Evolutionary conservation across 2,888 invertebrate species (phyloP).

Genomic region (Drosophila tanythrix): DNA sequence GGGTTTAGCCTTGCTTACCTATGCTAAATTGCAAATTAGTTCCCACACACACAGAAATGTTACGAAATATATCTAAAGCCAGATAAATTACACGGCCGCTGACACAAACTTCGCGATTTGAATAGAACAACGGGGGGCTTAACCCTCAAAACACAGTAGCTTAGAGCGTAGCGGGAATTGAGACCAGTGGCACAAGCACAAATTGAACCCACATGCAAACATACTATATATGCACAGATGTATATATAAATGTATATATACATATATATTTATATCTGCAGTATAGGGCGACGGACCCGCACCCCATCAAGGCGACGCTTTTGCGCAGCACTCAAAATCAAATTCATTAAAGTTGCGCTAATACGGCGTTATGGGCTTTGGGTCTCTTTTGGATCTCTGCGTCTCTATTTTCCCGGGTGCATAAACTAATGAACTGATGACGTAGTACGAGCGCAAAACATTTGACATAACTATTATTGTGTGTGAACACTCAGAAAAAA

Average conservation of each 20-base stretch:
- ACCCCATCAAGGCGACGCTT: constrained; percentile 55
- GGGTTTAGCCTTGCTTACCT: background rate
- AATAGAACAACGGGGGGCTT: constrained; percentile 51
- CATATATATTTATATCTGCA: background rate
- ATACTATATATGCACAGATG: background rate
- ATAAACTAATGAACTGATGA: constrained; percentile 41
- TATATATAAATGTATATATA: background rate
- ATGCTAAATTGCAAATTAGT: constrained; percentile 23
- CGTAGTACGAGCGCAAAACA: constrained; percentile 37
- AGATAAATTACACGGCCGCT: constrained; percentile 67
- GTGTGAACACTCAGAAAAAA: background rate
- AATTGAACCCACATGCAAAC: background rate
- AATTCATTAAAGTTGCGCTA: constrained; percentile 62
- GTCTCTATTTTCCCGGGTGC: constrained; percentile 1
- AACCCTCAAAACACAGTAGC: constrained; percentile 28
- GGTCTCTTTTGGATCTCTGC: background rate
- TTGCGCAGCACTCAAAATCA: constrained; percentile 72
- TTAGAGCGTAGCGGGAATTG: constrained; percentile 29
- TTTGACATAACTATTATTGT: constrained; percentile 12
- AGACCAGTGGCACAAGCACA: constrained; percentile 14
- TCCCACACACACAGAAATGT: constrained; percentile 14
- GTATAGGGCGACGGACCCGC: constrained; percentile 24
- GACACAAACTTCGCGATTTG: constrained; percentile 66
- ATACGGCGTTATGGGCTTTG: constrained; percentile 25
- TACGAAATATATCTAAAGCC: constrained; percentile 61